A percentile compares a stretch with the other conserved stretches of the same genome.
phyloP scores from a whole-genome alignment of 2,113 vertebrate genomes.

The Perccottus glenii region DNA sequence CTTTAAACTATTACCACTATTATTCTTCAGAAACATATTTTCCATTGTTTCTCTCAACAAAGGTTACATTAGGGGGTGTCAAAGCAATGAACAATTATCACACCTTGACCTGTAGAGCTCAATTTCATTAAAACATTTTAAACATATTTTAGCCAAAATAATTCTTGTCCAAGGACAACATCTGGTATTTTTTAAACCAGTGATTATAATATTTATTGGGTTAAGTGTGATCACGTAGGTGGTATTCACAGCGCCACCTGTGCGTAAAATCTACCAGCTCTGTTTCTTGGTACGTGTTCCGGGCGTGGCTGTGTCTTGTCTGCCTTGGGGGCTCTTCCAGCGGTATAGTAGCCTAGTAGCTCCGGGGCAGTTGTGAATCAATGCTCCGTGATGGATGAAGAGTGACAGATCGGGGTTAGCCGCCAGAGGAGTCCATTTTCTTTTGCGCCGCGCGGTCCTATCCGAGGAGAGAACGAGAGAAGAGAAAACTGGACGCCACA shows the following conservation, averaged over 20 bases:
- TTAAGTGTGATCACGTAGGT: no score
- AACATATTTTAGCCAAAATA: no score
- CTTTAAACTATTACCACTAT: no score
- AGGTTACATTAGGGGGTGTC: no score
- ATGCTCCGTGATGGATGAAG: conserved; percentile 80
- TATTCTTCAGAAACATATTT: no score
- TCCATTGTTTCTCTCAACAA: no score
- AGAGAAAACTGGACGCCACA: conserved; percentile 36
- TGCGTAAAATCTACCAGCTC: conserved; percentile 37
- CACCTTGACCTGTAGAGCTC: no score
- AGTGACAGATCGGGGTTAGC: conserved; percentile 85
- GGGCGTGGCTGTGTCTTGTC: conserved; percentile 65
- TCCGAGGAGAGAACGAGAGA: conserved; percentile 43
- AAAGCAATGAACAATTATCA: no score
- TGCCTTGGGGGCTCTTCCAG: conserved; percentile 37
- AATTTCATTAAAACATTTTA: no score
- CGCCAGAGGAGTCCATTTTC: conserved; percentile 79
- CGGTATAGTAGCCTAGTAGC: conserved; percentile 38
- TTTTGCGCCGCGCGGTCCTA: conserved; percentile 55
- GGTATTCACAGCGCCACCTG: conserved; percentile 33
- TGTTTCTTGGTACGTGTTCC: conserved; percentile 52
- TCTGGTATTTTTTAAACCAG: no score
- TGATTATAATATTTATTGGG: background rate
- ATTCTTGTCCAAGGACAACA: no score
- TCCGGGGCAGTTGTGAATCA: conserved; percentile 57